A percentile compares a stretch with the other conserved stretches of the same genome.
Evolutionary conservation across 2,797 vertebrate species (phyloP).

Genomic region (Anguilla pacifica): DNA sequence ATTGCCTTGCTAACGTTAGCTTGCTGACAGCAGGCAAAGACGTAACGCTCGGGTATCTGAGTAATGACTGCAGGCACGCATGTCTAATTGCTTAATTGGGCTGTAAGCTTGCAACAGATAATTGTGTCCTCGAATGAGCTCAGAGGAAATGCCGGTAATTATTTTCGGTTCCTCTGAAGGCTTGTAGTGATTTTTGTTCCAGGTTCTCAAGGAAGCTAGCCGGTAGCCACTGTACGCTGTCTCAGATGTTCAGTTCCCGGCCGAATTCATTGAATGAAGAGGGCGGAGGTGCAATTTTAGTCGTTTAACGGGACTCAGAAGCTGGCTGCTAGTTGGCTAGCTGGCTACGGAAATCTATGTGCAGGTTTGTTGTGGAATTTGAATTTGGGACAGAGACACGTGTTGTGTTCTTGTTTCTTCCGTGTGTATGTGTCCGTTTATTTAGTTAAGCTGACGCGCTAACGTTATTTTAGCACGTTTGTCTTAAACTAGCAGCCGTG

Average conservation of each 20-base stretch:
- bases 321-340: neutral
- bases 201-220: neutral
- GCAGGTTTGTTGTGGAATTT: neutral
- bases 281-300: neutral
- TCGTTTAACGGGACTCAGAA: neutral
- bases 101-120: neutral
- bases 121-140: neutral
- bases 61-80: neutral
- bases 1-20: neutral
- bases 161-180: neutral
- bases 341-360: neutral
- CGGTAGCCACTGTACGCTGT: neutral
- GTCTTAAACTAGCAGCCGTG: neutral
- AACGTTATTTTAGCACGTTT: neutral
- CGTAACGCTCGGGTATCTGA: neutral
- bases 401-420: neutral
- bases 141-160: neutral
- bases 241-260: neutral
- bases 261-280: constrained; percentile 20
- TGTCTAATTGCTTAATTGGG: constrained; percentile 18
- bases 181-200: neutral
- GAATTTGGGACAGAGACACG: neutral
- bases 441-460: neutral
- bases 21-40: neutral
- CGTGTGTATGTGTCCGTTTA: neutral